Percentiles rank a stretch among this genome's conserved stretches.
phyloP scores from a whole-genome alignment of 2,113 vertebrate genomes.

The Lagopus leucura region DNA sequence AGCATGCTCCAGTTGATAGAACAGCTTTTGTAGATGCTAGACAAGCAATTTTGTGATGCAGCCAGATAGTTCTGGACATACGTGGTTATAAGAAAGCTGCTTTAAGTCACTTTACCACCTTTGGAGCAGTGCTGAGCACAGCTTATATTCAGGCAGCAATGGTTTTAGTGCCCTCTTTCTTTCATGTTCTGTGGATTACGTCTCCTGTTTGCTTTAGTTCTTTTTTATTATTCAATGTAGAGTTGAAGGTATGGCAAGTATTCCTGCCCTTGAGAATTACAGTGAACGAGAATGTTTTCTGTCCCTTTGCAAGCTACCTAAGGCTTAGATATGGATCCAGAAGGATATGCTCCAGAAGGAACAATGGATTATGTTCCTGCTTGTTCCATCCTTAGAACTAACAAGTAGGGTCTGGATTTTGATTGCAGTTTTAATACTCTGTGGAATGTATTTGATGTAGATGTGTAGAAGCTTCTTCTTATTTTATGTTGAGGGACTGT shows the following conservation, averaged over 20 bases:
- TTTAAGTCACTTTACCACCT: constrained; percentile 32
- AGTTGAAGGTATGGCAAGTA: not conserved
- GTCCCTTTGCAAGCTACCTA: not conserved
- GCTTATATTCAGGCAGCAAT: not conserved
- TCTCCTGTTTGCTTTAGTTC: not conserved
- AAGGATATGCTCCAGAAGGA: no score
- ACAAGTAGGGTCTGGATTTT: not conserved
- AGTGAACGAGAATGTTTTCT: not conserved
- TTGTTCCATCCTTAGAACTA: not conserved
- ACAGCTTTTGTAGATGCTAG: constrained; percentile 33
- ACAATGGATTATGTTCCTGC: not conserved
- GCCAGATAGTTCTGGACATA: constrained; percentile 30
- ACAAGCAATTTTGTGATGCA: not conserved
- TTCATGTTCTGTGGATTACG: not conserved
- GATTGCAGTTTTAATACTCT: not conserved
- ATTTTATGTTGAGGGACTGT: not conserved
- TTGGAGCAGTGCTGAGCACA: not conserved
- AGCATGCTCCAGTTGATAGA: not conserved
- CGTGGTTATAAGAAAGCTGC: not conserved
- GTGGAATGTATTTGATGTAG: not conserved
- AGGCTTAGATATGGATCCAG: not conserved
- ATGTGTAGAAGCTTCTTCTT: not conserved
- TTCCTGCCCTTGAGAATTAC: not conserved
- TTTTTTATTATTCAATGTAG: not conserved
- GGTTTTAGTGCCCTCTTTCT: not conserved